These are phyloP conservation scores for Hemiprocne comata DNA, from an alignment of 2,113 vertebrate genomes.

Conservation along the genomic window DNA sequence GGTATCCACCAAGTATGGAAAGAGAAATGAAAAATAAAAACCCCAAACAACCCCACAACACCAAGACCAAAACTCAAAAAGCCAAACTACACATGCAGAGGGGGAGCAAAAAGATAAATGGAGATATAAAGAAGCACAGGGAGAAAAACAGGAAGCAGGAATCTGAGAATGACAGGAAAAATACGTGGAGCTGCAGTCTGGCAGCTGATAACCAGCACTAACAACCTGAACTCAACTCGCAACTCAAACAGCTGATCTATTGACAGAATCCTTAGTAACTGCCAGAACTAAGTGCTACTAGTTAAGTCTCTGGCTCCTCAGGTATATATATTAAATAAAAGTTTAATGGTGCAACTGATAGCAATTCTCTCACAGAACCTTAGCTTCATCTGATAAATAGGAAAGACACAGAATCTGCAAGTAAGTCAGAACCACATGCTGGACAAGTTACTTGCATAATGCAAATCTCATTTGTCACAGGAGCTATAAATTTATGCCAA, in stretches of 20 bases:
- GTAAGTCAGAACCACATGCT: neutral
- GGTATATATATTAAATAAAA: neutral
- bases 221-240: neutral
- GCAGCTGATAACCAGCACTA: neutral
- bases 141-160: neutral
- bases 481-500: neutral
- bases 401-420: neutral
- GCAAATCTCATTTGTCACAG: neutral
- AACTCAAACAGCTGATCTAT: neutral
- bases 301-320: neutral
- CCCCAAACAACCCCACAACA: neutral
- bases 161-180: neutral
- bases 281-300: neutral
- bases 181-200: neutral
- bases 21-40: neutral
- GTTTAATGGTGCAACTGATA: neutral
- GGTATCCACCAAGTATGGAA: neutral
- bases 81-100: rapidly evolving
- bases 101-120: rapidly evolving
- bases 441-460: neutral
- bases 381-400: neutral
- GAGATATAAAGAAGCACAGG: neutral
- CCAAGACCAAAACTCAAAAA: neutral
- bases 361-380: neutral
- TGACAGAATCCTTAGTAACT: neutral